Percentiles rank a stretch among this genome's conserved stretches.
Evolutionary conservation across 1,140 invertebrate genomes (phyloP).

Genomic region (Eubasilissa regina): DNA sequence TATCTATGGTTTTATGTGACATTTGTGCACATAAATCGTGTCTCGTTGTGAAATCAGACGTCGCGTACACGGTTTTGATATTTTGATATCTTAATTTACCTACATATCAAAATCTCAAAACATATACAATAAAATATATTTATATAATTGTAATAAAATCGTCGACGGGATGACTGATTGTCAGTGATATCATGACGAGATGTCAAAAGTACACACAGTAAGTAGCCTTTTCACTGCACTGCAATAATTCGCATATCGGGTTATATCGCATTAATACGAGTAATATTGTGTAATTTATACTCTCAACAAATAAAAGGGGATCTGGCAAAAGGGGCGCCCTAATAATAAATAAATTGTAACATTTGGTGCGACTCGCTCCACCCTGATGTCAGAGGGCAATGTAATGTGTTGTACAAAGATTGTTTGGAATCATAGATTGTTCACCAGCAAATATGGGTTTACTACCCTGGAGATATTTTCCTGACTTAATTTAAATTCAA

Average conservation of each 20-base stretch:
- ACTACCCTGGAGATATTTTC: conserved; percentile 38
- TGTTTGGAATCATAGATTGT: conserved; percentile 23
- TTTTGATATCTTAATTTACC: too few species aligned
- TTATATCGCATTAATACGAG: conserved; percentile 43
- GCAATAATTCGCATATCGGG: conserved; percentile 38
- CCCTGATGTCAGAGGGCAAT: neutral
- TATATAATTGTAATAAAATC: too few species aligned
- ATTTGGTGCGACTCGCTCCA: conserved; percentile 29
- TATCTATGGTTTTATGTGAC: too few species aligned
- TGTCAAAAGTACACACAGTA: too few species aligned
- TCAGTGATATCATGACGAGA: too few species aligned
- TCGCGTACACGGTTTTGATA: too few species aligned
- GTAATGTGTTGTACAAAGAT: conserved; percentile 42
- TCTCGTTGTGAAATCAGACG: too few species aligned
- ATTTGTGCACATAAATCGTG: too few species aligned
- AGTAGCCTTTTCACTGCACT: conserved; percentile 19
- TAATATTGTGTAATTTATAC: conserved; percentile 48
- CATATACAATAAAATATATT: too few species aligned
- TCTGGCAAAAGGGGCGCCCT: conserved; percentile 12
- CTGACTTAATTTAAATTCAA: conserved; percentile 39
- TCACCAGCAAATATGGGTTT: neutral
- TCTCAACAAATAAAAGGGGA: conserved; percentile 30
- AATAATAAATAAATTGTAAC: conserved; percentile 47
- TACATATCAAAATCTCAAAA: too few species aligned
- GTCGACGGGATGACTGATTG: too few species aligned